phyloP scores from a whole-genome alignment of 2,888 invertebrate genomes.

The Trachelus stipa region DNA sequence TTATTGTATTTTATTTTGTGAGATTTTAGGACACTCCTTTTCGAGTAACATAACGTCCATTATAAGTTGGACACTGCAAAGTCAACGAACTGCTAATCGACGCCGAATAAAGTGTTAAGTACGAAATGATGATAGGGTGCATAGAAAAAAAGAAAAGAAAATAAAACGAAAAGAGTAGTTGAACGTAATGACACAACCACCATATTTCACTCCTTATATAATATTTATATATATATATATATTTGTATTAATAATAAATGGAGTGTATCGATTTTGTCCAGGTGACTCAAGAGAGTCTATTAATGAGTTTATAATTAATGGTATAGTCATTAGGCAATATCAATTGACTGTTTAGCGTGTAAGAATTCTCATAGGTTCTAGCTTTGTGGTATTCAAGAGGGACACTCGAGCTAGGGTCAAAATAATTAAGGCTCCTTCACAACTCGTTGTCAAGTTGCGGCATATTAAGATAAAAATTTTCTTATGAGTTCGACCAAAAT shows the following conservation, averaged over 20 bases:
- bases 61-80: neutral
- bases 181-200: neutral
- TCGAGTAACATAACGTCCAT: neutral
- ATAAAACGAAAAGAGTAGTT: neutral
- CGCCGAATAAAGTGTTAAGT: constrained; percentile 14
- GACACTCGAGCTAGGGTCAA: neutral
- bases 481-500: neutral
- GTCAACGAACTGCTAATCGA: too few relatives aligned
- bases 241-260: constrained; percentile 6
- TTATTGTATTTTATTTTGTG: too few relatives aligned
- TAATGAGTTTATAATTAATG: constrained; percentile 1
- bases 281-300: neutral
- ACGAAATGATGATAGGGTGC: constrained; percentile 3
- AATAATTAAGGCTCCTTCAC: neutral
- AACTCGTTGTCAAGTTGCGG: neutral
- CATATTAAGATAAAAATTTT: neutral
- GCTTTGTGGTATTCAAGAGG: neutral
- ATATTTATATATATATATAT: constrained; percentile 5
- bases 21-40: too few relatives aligned
- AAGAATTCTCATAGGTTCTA: constrained; percentile 1
- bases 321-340: neutral
- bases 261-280: constrained; percentile 4
- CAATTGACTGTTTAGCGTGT: constrained; percentile 7
- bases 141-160: constrained; percentile 21
- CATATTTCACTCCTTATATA: neutral